These are phyloP conservation scores for Harmothoe impar DNA, from an alignment of 2,888 invertebrate species.

Conservation along the genomic window DNA sequence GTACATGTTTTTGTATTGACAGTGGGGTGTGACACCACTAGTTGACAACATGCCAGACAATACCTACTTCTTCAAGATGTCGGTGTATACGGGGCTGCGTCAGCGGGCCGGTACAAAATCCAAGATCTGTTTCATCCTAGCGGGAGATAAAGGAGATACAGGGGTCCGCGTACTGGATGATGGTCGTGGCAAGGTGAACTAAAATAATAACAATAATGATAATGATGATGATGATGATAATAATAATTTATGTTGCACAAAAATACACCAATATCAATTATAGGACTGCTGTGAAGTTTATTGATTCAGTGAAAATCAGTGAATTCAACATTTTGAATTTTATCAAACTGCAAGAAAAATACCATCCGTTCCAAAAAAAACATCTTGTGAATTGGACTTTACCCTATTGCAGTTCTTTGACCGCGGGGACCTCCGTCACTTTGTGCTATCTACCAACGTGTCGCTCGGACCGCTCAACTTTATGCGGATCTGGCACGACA, in stretches of 20 bases:
- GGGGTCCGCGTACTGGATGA: slow-evolving; percentile 69
- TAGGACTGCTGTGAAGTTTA: too few relatives aligned
- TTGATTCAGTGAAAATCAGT: too few relatives aligned
- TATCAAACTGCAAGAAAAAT: too few relatives aligned
- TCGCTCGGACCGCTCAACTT: slow-evolving; percentile 73
- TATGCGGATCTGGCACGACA: slow-evolving; percentile 75
- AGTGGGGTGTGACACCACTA: slow-evolving; percentile 76
- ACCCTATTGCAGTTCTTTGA: slow-evolving; percentile 72
- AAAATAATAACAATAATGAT: not conserved
- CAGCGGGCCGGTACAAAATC: slow-evolving; percentile 67
- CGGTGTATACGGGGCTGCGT: slow-evolving; percentile 76
- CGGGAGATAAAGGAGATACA: slow-evolving; percentile 73
- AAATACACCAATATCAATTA: not conserved
- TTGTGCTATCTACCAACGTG: slow-evolving; percentile 73
- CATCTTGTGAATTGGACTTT: too few relatives aligned
- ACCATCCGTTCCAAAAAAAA: too few relatives aligned
- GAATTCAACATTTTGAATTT: too few relatives aligned
- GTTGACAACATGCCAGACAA: slow-evolving; percentile 75
- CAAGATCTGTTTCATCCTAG: slow-evolving; percentile 70
- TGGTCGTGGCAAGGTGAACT: slow-evolving; percentile 61
- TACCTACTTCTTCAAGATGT: slow-evolving; percentile 77
- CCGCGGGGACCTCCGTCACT: slow-evolving; percentile 74
- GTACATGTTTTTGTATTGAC: too few relatives aligned
- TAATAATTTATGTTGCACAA: not conserved
- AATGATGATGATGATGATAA: not conserved